Conservation (phyloP, 23 tunicate species). For the Ascidia mentula region DNA sequence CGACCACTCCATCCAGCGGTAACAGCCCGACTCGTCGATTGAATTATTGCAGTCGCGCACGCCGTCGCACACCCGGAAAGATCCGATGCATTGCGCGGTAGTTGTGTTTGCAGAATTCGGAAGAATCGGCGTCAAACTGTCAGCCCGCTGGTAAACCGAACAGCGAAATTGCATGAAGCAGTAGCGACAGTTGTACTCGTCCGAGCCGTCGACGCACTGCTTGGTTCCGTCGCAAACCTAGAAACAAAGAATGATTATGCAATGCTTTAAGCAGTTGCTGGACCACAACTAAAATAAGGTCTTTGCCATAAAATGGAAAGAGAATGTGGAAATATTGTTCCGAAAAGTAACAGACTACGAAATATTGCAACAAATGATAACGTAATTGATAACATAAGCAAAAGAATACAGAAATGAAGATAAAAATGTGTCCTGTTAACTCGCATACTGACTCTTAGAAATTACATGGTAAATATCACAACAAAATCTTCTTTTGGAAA, state of each 20-base stretch:
- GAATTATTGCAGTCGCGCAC: conserved; percentile 45
- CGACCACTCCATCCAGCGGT: conserved; percentile 72
- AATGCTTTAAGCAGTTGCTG: too few species aligned
- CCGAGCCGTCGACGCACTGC: conserved; percentile 86
- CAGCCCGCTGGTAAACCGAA: conserved; percentile 29
- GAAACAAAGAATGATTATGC: not conserved
- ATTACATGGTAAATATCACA: too few species aligned
- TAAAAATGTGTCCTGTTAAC: too few species aligned
- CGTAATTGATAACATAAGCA: too few species aligned
- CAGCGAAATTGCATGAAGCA: conserved; percentile 82
- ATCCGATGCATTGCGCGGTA: conserved; percentile 73
- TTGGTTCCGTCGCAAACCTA: conserved; percentile 87
- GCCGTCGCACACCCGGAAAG: conserved; percentile 81
- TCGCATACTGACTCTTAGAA: too few species aligned
- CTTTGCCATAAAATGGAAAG: too few species aligned
- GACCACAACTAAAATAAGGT: too few species aligned
- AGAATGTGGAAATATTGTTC: too few species aligned
- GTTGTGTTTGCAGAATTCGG: conserved; percentile 22
- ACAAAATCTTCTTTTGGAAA: too few species aligned
- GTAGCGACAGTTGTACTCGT: conserved; percentile 70
- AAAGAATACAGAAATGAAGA: too few species aligned
- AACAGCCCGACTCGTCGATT: conserved; percentile 53
- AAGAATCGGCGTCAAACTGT: not conserved
- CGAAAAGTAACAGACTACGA: too few species aligned
- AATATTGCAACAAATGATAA: too few species aligned